Conservation (phyloP, 2,797 vertebrate species). For the Podarcis lilfordi region DNA sequence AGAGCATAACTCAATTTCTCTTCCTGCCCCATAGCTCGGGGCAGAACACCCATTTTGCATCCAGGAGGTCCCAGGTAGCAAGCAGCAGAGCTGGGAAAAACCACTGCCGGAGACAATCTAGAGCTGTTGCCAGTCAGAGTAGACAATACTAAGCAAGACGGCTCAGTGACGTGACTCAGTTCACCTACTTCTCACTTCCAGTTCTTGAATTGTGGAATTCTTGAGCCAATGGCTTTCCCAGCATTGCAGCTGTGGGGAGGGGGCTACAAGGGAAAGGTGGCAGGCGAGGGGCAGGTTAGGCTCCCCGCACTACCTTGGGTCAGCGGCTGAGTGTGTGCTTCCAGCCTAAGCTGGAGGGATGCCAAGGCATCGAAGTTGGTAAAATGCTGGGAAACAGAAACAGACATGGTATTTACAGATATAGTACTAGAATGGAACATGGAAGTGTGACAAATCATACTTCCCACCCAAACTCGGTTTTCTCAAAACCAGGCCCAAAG, state of each 20-base stretch:
- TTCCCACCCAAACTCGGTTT: not conserved
- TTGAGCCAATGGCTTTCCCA: no score
- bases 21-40: not conserved
- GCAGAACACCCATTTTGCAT: not conserved
- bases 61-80: not conserved
- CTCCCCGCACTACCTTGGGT: not conserved
- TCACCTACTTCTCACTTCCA: not conserved
- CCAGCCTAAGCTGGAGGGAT: not conserved
- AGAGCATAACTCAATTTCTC: rapidly evolving
- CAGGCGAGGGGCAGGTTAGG: not conserved
- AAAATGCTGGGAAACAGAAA: not conserved
- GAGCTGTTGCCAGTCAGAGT: not conserved
- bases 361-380: not conserved
- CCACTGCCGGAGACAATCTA: not conserved
- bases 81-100: not conserved
- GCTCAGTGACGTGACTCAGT: not conserved
- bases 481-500: not conserved
- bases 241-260: no score
- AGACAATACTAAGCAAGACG: not conserved
- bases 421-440: not conserved
- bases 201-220: not conserved
- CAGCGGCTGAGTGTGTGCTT: not conserved
- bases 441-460: conserved; percentile 43
- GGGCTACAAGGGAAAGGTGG: not conserved
- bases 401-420: not conserved